A percentile compares a stretch with the other conserved stretches of the same genome.
phyloP scores from a whole-genome alignment of 2,888 invertebrate species.

The Rotaria macrura region DNA sequence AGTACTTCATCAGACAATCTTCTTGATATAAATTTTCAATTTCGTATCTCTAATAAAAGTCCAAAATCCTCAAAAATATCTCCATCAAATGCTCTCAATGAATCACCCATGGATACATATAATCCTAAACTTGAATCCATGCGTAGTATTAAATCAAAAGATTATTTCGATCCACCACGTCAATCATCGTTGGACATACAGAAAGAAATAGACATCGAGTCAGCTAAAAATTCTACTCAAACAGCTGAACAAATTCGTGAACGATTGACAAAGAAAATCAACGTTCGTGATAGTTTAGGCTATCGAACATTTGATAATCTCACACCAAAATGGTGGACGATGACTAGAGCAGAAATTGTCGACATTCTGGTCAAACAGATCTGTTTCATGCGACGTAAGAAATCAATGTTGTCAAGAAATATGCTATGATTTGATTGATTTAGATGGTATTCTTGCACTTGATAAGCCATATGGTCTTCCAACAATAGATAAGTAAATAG shows the following conservation, averaged over 20 bases:
- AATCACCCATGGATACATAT: background rate
- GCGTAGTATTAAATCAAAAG: background rate
- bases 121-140: background rate
- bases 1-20: background rate
- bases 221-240: background rate
- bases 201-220: background rate
- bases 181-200: background rate
- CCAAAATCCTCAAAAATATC: background rate
- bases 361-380: slow-evolving; percentile 25
- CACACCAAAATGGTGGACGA: slow-evolving; percentile 16
- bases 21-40: background rate
- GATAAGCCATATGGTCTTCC: slow-evolving; percentile 53
- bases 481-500: slow-evolving; percentile 39
- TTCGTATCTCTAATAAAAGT: background rate
- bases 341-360: slow-evolving; percentile 28
- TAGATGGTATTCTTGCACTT: slow-evolving; percentile 52
- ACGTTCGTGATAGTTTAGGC: background rate
- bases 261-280: background rate
- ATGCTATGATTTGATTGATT: slow-evolving; percentile 29
- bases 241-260: background rate
- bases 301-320: background rate
- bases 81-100: background rate
- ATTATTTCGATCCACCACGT: background rate
- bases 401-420: background rate
- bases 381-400: slow-evolving; percentile 26